Evolutionary conservation across 1,140 invertebrate genomes (phyloP).

Genomic region (Pseudomyrmex sp.): DNA sequence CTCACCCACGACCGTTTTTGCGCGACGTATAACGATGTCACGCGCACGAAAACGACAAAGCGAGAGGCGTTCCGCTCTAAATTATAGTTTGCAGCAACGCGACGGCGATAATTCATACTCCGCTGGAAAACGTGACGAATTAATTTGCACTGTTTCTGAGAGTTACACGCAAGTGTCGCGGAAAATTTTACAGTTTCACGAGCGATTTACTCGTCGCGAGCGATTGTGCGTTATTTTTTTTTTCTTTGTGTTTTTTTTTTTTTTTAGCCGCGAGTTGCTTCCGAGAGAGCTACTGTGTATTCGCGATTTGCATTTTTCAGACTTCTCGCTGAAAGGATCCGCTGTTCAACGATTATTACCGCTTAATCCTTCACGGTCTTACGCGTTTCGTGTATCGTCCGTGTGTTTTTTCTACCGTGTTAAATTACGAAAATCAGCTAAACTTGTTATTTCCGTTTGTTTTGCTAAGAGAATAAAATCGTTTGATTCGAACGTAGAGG

Average conservation of each 20-base stretch:
- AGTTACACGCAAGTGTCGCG: constrained; percentile 19
- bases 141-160: constrained; percentile 49
- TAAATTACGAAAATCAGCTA: neutral
- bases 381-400: neutral
- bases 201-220: neutral
- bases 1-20: constrained; percentile 35
- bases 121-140: constrained; percentile 41
- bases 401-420: constrained; percentile 1
- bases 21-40: constrained; percentile 52
- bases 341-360: constrained; percentile 2
- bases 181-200: neutral
- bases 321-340: neutral
- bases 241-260: neutral
- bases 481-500: too few species aligned
- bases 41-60: constrained; percentile 46
- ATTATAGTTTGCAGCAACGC: constrained; percentile 43
- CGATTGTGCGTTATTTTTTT: neutral
- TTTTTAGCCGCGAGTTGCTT: neutral
- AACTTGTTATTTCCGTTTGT: neutral
- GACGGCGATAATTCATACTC: constrained; percentile 42
- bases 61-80: constrained; percentile 46
- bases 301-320: constrained; percentile 6
- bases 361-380: neutral
- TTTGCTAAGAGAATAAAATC: neutral
- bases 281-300: neutral